phyloP scores from a whole-genome alignment of 2,797 vertebrate species.

The Rhinoraja longicauda region DNA sequence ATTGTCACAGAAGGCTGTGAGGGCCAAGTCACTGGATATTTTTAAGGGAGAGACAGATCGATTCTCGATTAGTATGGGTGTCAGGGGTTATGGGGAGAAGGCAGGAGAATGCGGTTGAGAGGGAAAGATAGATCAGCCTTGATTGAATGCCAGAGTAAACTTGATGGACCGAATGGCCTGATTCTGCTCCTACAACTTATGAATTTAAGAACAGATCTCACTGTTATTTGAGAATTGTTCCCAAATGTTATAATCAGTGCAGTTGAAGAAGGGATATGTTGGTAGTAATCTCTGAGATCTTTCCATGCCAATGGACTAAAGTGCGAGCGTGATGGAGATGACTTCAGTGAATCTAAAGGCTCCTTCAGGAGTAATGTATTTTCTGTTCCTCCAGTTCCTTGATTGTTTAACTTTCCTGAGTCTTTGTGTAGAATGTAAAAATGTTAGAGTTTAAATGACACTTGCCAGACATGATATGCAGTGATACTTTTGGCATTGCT shows the following conservation, averaged over 20 bases:
- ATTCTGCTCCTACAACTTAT: too few relatives aligned
- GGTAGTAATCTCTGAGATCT: not conserved
- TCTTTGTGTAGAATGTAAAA: not conserved
- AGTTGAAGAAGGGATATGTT: not conserved
- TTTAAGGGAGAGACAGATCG: too few relatives aligned
- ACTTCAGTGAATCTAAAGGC: not conserved
- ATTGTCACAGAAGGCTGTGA: too few relatives aligned
- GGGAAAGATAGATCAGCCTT: too few relatives aligned
- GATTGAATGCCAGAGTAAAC: too few relatives aligned
- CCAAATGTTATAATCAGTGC: not conserved
- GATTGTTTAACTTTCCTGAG: not conserved
- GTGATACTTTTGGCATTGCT: not conserved
- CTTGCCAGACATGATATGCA: not conserved
- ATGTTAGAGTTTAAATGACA: not conserved
- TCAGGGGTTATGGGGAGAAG: too few relatives aligned
- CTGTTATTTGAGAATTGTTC: not conserved
- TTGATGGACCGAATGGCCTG: too few relatives aligned
- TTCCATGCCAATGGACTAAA: not conserved
- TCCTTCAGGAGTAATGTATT: not conserved
- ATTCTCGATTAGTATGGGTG: too few relatives aligned
- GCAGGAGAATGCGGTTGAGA: too few relatives aligned
- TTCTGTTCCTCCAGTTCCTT: not conserved
- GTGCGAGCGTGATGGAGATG: not conserved
- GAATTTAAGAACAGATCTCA: not conserved
- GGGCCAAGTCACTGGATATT: too few relatives aligned